These are phyloP conservation scores for Kryphioiulus occultus DNA, from an alignment of 2,888 invertebrate species.

Conservation along the genomic window DNA sequence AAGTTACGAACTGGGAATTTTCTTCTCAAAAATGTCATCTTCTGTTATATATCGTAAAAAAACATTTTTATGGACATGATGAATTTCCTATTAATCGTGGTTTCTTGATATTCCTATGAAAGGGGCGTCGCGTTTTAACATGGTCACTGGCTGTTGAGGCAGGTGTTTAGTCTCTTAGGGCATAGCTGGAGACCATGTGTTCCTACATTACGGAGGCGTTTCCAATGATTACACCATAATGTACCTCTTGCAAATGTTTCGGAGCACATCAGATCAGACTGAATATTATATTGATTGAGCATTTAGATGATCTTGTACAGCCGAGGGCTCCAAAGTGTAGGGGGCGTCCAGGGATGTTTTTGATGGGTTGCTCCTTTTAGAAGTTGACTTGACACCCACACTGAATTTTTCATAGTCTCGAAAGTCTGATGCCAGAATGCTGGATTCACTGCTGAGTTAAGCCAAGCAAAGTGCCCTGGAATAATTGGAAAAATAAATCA, in stretches of 20 bases:
- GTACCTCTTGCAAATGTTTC: neutral
- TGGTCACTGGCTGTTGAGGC: neutral
- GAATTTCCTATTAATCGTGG: neutral
- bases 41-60: neutral
- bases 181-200: neutral
- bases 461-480: neutral
- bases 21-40: neutral
- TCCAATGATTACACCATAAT: neutral
- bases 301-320: neutral
- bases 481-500: neutral
- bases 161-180: neutral
- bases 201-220: neutral
- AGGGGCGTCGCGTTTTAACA: neutral
- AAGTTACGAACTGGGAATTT: neutral
- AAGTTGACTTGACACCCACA: neutral
- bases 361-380: neutral
- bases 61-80: neutral
- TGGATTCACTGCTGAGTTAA: neutral
- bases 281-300: constrained; percentile 17
- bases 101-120: neutral
- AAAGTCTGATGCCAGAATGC: neutral
- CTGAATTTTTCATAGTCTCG: neutral
- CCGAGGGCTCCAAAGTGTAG: neutral
- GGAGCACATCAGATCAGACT: neutral
- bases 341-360: neutral